A percentile compares a stretch with the other conserved stretches of the same genome.
Conservation (phyloP, 2,888 invertebrate species). For the Macrosoma leucophasiata region DNA sequence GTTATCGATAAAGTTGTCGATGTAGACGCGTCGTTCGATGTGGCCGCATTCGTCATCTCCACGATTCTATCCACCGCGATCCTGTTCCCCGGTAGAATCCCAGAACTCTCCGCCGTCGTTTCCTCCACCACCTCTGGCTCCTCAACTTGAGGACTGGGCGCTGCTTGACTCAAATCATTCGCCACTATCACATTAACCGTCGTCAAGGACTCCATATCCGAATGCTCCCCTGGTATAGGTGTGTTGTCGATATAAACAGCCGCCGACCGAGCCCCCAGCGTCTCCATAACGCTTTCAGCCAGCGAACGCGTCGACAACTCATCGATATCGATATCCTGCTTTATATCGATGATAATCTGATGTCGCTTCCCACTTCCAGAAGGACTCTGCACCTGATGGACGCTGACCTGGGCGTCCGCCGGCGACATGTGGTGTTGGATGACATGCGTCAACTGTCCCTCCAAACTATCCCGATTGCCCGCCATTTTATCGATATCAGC, state of each 20-base stretch:
- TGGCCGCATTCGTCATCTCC: constrained; percentile 49
- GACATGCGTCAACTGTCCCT: constrained; percentile 61
- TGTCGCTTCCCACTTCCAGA: constrained; percentile 62
- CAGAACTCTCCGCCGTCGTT: constrained; percentile 42
- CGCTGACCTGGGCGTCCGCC: constrained; percentile 64
- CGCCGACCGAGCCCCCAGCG: constrained; percentile 63
- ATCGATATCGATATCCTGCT: constrained; percentile 69
- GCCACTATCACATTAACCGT: constrained; percentile 70
- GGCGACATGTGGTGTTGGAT: constrained; percentile 62
- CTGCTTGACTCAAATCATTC: constrained; percentile 49
- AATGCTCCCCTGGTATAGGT: constrained; percentile 44
- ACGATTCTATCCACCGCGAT: constrained; percentile 61
- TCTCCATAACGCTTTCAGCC: constrained; percentile 72
- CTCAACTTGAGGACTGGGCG: constrained; percentile 41
- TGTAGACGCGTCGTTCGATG: constrained; percentile 35
- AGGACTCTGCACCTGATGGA: constrained; percentile 60
- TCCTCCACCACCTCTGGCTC: constrained; percentile 39
- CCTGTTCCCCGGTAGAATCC: constrained; percentile 45
- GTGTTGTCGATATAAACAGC: constrained; percentile 68
- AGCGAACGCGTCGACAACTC: constrained; percentile 63
- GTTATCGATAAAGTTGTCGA: constrained; percentile 46
- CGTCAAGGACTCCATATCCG: constrained; percentile 61
- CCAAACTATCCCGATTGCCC: constrained; percentile 49
- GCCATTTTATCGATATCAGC: constrained; percentile 45
- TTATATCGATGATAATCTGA: constrained; percentile 71